Evolutionary conservation across 2,888 invertebrate species (phyloP).

Genomic region (Slavum lentiscoides): DNA sequence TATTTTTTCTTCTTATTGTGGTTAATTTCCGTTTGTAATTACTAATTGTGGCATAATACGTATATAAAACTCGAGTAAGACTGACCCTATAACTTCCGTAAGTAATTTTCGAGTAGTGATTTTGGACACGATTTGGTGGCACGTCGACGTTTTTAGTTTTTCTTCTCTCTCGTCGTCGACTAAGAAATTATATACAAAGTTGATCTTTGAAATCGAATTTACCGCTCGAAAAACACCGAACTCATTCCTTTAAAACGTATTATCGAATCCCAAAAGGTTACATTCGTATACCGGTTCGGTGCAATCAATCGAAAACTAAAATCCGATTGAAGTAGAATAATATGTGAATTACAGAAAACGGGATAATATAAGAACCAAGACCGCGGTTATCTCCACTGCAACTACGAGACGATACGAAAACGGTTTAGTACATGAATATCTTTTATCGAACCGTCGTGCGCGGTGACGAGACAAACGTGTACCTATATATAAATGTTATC

Average conservation of each 20-base stretch:
- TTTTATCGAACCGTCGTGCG: too few species aligned
- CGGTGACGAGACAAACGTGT: too few species aligned
- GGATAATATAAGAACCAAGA: not conserved
- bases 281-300: not conserved
- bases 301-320: constrained; percentile 4
- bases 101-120: not conserved
- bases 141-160: not conserved
- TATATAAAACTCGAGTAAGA: too few species aligned
- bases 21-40: too few species aligned
- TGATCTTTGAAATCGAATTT: constrained; percentile 5
- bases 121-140: not conserved
- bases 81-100: not conserved
- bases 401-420: too few species aligned
- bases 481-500: too few species aligned
- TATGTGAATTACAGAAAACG: not conserved
- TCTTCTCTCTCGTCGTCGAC: not conserved
- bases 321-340: not conserved
- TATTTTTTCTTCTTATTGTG: too few species aligned
- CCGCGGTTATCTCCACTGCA: too few species aligned
- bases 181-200: not conserved
- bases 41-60: too few species aligned
- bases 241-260: not conserved
- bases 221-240: not conserved
- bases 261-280: not conserved
- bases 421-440: too few species aligned